Conservation (phyloP, 2,113 vertebrate species). For the Malurus melanocephalus region DNA sequence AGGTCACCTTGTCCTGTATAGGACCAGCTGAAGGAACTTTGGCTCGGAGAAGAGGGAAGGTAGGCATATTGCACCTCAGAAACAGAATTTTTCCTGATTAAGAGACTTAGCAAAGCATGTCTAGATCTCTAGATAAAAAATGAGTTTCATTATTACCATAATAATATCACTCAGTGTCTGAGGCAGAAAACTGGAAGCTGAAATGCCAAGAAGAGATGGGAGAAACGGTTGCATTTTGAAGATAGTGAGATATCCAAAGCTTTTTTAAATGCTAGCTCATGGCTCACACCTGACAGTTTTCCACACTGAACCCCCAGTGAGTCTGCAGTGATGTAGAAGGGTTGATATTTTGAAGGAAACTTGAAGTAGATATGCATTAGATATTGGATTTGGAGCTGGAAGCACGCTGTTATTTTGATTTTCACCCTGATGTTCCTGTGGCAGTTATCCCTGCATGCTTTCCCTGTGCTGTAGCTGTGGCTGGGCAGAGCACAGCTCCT, state of each 20-base stretch:
- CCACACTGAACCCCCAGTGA: neutral
- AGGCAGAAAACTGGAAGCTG: neutral
- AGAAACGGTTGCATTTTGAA: neutral
- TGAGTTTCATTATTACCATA: neutral
- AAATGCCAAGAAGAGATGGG: neutral
- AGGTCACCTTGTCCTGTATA: neutral
- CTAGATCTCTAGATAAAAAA: neutral
- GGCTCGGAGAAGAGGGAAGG: neutral
- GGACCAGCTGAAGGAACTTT: neutral
- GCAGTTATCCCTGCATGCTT: neutral
- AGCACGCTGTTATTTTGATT: neutral
- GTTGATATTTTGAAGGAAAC: neutral
- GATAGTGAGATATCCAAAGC: neutral
- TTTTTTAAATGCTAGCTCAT: neutral
- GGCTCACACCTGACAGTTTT: neutral
- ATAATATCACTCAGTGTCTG: neutral
- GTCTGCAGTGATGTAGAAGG: neutral
- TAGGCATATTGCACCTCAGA: neutral
- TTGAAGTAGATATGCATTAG: neutral
- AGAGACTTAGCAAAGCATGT: neutral
- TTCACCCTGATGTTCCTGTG: neutral
- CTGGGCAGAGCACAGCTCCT: slow-evolving; percentile 2
- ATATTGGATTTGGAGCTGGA: neutral
- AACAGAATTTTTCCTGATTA: neutral
- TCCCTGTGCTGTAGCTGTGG: neutral